These are phyloP conservation scores for Neria commutata DNA, from an alignment of 2,888 invertebrate genomes.

Conservation along the genomic window DNA sequence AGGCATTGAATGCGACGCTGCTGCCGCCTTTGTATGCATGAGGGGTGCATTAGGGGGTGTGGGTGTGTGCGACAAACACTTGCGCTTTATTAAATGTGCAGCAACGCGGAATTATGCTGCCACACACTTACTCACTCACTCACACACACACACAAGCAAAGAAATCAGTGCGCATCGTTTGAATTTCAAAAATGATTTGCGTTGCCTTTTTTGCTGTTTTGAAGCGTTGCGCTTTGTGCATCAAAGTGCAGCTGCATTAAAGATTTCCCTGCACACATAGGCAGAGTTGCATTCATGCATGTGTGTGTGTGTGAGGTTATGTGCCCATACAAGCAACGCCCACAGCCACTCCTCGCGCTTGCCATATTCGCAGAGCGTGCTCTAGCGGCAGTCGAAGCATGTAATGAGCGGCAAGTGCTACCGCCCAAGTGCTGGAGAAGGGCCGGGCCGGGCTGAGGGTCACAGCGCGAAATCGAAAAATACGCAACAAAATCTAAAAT, in stretches of 20 bases:
- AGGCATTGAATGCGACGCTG: constrained; percentile 2
- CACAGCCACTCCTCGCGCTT: constrained; percentile 13
- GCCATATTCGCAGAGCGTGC: constrained; percentile 34
- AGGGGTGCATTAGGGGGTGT: not conserved
- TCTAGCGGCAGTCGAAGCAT: constrained; percentile 48
- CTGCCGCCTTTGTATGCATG: too few relatives aligned
- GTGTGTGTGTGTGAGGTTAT: not conserved
- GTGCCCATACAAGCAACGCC: constrained; percentile 10
- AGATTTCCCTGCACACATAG: not conserved
- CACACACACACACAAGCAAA: constrained; percentile 2
- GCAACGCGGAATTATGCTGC: constrained; percentile 28
- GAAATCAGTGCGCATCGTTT: constrained; percentile 38
- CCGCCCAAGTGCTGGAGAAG: constrained; percentile 31
- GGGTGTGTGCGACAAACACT: constrained; percentile 27
- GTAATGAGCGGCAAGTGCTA: constrained; percentile 54
- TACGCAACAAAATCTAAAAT: constrained; percentile 17
- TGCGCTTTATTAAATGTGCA: constrained; percentile 36
- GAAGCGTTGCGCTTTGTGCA: too few relatives aligned
- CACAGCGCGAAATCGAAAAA: constrained; percentile 40
- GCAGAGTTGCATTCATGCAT: constrained; percentile 1
- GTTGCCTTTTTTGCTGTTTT: constrained; percentile 10
- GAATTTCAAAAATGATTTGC: constrained; percentile 25
- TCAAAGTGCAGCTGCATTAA: too few relatives aligned
- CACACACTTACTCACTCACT: not conserved
- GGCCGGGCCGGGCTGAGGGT: not conserved